Evolutionary conservation across 2,797 vertebrate genomes (phyloP).

Genomic region (Cuniculus paca): DNA sequence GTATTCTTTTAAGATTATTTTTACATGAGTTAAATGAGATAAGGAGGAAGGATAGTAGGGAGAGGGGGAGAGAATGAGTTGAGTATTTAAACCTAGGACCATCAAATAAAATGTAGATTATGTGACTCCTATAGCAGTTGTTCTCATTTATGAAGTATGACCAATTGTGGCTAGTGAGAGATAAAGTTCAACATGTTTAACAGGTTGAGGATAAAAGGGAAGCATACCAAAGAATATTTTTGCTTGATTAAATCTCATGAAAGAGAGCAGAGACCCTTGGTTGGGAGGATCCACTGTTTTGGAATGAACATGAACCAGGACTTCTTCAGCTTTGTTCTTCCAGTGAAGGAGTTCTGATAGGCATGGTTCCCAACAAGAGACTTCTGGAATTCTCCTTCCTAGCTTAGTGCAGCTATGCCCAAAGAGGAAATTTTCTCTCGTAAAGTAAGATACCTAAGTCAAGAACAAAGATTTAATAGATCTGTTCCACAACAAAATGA

Average conservation of each 20-base stretch:
- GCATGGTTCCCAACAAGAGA: background rate
- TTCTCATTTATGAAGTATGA: background rate
- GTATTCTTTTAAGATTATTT: background rate
- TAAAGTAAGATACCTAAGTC: background rate
- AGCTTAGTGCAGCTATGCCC: background rate
- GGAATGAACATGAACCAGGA: background rate
- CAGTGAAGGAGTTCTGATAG: background rate
- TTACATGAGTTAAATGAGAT: background rate
- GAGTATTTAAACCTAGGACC: background rate
- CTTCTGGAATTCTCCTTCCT: background rate
- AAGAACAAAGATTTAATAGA: background rate
- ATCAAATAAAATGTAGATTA: background rate
- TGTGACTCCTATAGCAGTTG: background rate
- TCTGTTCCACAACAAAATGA: background rate
- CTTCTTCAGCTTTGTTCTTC: background rate
- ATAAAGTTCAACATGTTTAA: background rate
- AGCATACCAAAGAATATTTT: background rate
- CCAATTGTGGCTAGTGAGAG: background rate
- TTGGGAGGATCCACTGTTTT: background rate
- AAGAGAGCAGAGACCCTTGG: background rate
- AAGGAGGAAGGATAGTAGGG: background rate
- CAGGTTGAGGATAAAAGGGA: background rate
- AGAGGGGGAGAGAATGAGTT: background rate
- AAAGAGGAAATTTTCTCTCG: background rate
- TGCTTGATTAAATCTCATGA: background rate